Evolutionary conservation across 1,140 invertebrate genomes (phyloP).

Genomic region (Limonius californicus): DNA sequence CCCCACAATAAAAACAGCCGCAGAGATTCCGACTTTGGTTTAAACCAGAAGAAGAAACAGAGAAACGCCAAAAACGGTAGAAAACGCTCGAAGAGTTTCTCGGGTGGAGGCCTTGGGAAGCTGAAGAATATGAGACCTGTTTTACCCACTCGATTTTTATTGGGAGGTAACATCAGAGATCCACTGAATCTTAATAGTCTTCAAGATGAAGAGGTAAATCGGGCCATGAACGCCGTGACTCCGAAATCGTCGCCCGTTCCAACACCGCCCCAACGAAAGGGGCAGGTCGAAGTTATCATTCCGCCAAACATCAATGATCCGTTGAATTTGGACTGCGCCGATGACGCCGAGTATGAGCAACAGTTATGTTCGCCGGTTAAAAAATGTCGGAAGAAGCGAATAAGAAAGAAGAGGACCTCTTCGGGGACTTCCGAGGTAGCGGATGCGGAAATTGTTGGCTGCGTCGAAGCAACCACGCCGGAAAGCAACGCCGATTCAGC

Average conservation of each 20-base stretch:
- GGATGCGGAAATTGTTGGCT: conserved; percentile 32
- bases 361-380: conserved; percentile 63
- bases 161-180: conserved; percentile 93
- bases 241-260: conserved; percentile 84
- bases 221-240: conserved; percentile 81
- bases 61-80: conserved; percentile 41
- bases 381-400: conserved; percentile 55
- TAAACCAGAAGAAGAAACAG: conserved; percentile 32
- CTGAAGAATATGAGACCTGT: conserved; percentile 69
- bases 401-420: conserved; percentile 54
- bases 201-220: conserved; percentile 81
- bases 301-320: conserved; percentile 90
- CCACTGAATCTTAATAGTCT: conserved; percentile 91
- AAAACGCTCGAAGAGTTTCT: conserved; percentile 55
- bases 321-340: conserved; percentile 78
- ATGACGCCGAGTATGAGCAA: conserved; percentile 76
- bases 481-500: conserved; percentile 41
- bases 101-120: conserved; percentile 46
- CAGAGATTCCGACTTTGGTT: conserved; percentile 22
- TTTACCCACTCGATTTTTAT: conserved; percentile 87
- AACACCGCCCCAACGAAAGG: conserved; percentile 77
- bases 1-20: conserved; percentile 12
- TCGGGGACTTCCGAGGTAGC: conserved; percentile 53
- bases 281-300: conserved; percentile 84
- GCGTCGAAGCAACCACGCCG: conserved; percentile 43